phyloP scores from a whole-genome alignment of 35 echinoderm and acorn worm genomes.

The Ophioderma brevispina region DNA sequence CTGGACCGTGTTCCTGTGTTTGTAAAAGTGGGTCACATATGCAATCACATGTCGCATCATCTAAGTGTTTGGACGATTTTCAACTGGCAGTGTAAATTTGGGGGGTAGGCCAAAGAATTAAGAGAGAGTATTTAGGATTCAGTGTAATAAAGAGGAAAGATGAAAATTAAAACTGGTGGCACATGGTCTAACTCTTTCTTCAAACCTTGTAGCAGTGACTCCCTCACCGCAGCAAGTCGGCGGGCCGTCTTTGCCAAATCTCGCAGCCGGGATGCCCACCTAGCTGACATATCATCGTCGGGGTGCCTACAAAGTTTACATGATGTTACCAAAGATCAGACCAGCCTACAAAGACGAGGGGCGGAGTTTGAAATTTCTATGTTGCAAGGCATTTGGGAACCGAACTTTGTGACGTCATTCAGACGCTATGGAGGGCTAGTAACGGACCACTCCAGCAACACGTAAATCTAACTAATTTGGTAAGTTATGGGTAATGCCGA shows the following conservation, averaged over 20 bases:
- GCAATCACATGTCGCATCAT: no score
- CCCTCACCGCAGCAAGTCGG: constrained; percentile 59
- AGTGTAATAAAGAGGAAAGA: no score
- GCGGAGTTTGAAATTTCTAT: constrained; percentile 71
- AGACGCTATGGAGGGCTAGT: constrained; percentile 72
- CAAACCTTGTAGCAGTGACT: no score
- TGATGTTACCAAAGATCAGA: constrained; percentile 40
- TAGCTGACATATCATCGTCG: constrained; percentile 26
- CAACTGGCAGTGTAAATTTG: no score
- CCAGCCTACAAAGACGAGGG: constrained; percentile 75
- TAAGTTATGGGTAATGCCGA: no score
- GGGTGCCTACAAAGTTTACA: background rate
- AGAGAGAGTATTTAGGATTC: no score
- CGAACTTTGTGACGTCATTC: constrained; percentile 25
- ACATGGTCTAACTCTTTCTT: no score
- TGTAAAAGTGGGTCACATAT: no score
- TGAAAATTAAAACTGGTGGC: no score
- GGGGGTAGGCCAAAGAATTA: no score
- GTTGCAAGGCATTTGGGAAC: constrained; percentile 63
- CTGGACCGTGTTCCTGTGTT: no score
- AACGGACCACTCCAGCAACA: constrained; percentile 55
- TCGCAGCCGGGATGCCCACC: constrained; percentile 32
- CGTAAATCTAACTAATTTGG: constrained; percentile 56
- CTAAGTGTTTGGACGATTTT: no score
- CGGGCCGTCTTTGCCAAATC: constrained; percentile 69